Evolutionary conservation across 2,888 invertebrate species (phyloP).

Genomic region (Pandemis corylana): DNA sequence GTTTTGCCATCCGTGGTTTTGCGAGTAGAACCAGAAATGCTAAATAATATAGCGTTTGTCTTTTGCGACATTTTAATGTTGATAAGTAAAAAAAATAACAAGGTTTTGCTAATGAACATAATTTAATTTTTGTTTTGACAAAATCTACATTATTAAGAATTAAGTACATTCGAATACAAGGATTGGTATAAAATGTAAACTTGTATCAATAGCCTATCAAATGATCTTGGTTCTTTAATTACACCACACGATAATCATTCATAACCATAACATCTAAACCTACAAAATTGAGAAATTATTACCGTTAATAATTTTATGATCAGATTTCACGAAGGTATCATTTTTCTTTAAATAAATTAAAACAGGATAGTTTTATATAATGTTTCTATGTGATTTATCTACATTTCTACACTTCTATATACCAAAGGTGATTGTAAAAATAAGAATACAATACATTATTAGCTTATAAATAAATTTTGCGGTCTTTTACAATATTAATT

Average conservation of each 20-base stretch:
- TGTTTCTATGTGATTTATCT: conserved; percentile 74
- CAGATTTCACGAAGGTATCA: conserved; percentile 4
- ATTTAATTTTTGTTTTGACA: conserved; percentile 81
- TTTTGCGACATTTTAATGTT: background rate
- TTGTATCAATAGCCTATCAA: conserved; percentile 77
- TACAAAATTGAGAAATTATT: conserved; percentile 51
- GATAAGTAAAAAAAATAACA: conserved; percentile 52
- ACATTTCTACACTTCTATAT: conserved; percentile 79
- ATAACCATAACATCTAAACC: conserved; percentile 52
- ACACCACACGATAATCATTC: conserved; percentile 70
- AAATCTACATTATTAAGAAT: conserved; percentile 82
- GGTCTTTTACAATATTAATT: conserved; percentile 43
- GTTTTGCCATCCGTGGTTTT: background rate
- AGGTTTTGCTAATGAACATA: conserved; percentile 79
- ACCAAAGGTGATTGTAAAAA: conserved; percentile 48
- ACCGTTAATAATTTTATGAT: conserved; percentile 12
- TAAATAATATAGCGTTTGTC: too few species aligned
- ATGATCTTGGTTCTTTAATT: conserved; percentile 80
- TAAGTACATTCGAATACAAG: conserved; percentile 85
- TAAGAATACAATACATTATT: conserved; percentile 60
- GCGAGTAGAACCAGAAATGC: background rate
- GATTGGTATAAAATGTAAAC: conserved; percentile 84
- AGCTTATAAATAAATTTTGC: conserved; percentile 74
- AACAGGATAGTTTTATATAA: conserved; percentile 33
- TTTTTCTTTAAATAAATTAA: conserved; percentile 11